Evolutionary conservation across 2,797 vertebrate genomes (phyloP).

Genomic region (Petrocephalus schoutedeni): DNA sequence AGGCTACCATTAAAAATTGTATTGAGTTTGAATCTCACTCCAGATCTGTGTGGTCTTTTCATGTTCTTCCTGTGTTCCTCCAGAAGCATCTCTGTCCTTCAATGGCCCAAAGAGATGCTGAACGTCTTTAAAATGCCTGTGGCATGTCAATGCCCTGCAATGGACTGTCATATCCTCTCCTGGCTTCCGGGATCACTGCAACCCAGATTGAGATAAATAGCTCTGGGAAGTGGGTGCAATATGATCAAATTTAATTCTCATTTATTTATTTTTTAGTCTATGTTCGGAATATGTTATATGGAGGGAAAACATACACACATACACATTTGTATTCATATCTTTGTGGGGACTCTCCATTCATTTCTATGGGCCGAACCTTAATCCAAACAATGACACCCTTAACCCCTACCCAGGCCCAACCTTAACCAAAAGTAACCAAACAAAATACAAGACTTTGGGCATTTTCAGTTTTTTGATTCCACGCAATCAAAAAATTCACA

Average conservation of each 20-base stretch:
- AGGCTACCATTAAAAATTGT: too few relatives aligned
- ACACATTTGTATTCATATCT: too few relatives aligned
- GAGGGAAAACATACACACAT: too few relatives aligned
- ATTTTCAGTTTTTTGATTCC: too few relatives aligned
- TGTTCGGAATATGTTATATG: too few relatives aligned
- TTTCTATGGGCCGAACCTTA: too few relatives aligned
- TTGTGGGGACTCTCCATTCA: too few relatives aligned
- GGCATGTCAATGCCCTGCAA: not conserved
- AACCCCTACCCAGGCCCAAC: too few relatives aligned
- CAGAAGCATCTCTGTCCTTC: not conserved
- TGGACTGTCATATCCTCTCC: not conserved
- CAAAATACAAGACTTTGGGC: too few relatives aligned
- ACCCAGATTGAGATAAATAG: not conserved
- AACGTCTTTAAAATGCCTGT: not conserved
- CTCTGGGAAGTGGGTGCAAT: not conserved
- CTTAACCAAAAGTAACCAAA: too few relatives aligned
- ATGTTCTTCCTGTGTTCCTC: not conserved
- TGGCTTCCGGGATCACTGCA: not conserved
- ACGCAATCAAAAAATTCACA: too few relatives aligned
- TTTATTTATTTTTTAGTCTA: not conserved
- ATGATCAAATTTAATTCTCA: not conserved
- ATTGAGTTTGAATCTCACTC: not conserved
- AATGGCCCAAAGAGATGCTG: not conserved
- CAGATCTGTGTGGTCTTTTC: not conserved
- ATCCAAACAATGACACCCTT: too few relatives aligned